phyloP scores from a whole-genome alignment of 2,113 vertebrate genomes.

The Sinosuthora webbiana region DNA sequence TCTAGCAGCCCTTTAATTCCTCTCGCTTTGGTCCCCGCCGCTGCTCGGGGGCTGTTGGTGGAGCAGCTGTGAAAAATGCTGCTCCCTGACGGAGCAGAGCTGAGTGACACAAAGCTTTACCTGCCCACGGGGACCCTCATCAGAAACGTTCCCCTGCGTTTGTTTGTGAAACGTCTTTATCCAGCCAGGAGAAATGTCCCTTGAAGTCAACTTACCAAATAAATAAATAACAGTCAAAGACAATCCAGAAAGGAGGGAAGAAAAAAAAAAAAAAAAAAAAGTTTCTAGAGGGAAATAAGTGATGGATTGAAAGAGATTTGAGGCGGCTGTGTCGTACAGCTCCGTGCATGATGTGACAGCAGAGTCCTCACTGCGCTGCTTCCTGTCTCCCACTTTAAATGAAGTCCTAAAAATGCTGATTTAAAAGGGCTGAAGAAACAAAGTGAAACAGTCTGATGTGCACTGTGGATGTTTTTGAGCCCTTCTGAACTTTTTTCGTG shows the following conservation, averaged over 20 bases:
- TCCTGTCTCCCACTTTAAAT: background rate
- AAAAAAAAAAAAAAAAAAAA: no score
- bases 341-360: background rate
- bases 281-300: conserved; percentile 56
- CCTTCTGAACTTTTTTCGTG: background rate
- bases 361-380: background rate
- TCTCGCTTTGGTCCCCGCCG: background rate
- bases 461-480: background rate
- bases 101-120: conserved; percentile 24
- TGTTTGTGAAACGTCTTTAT: conserved; percentile 40
- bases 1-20: conserved; percentile 21
- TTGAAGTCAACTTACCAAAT: conserved; percentile 47
- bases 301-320: conserved; percentile 48
- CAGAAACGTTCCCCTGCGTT: conserved; percentile 26
- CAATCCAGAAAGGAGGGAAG: background rate
- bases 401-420: background rate
- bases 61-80: conserved; percentile 6
- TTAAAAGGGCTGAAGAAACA: background rate
- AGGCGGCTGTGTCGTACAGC: background rate
- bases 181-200: conserved; percentile 43
- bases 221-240: conserved; percentile 35
- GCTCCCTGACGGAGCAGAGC: conserved; percentile 13
- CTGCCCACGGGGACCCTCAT: conserved; percentile 38
- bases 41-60: background rate
- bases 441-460: background rate